Evolutionary conservation across 2,888 invertebrate species (phyloP).

Genomic region (Drosophila flavopinicola): DNA sequence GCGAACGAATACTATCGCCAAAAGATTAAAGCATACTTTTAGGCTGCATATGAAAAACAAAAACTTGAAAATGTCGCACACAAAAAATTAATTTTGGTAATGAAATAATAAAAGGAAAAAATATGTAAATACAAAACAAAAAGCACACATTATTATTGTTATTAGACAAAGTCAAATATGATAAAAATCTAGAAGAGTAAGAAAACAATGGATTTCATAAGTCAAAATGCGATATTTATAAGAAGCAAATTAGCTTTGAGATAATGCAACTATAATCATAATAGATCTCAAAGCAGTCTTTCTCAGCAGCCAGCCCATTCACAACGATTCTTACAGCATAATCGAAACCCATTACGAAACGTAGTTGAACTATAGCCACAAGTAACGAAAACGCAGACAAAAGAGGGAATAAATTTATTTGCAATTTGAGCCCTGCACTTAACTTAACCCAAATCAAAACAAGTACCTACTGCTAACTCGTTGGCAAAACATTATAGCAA

Average conservation of each 20-base stretch:
- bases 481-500: slow-evolving; percentile 17
- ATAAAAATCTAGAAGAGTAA: no score
- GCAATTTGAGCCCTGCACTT: slow-evolving; percentile 66
- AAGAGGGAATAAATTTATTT: slow-evolving; percentile 9
- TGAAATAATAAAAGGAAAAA: background rate
- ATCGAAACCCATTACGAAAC: slow-evolving; percentile 34
- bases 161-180: no score
- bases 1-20: background rate
- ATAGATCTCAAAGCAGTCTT: background rate
- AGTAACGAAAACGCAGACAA: slow-evolving; percentile 2
- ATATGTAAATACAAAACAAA: background rate
- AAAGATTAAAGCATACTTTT: slow-evolving; percentile 41
- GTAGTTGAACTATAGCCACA: slow-evolving; percentile 19
- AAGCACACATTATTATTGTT: background rate
- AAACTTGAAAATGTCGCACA: no score
- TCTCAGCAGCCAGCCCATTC: background rate
- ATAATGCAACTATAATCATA: background rate
- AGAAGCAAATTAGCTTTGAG: no score
- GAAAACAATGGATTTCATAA: no score
- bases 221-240: no score
- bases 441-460: slow-evolving; percentile 78
- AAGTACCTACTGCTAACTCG: slow-evolving; percentile 46
- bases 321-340: slow-evolving; percentile 11
- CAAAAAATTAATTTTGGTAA: background rate
- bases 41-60: slow-evolving; percentile 2